A percentile compares a stretch with the other conserved stretches of the same genome.
phyloP scores from a whole-genome alignment of 2,888 invertebrate species.

The Eupithecia inturbata region DNA sequence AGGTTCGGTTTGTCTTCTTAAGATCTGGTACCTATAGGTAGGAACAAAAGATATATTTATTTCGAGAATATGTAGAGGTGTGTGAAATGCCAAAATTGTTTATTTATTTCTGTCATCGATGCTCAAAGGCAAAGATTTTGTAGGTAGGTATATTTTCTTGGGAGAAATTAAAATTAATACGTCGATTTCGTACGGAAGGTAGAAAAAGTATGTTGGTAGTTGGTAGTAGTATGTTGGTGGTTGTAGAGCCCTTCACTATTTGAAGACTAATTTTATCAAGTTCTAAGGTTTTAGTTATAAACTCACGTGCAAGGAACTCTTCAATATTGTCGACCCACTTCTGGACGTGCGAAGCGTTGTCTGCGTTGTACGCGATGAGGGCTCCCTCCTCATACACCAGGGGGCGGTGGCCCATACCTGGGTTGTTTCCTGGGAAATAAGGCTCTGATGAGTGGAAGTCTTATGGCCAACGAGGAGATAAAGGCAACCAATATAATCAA shows the following conservation, averaged over 20 bases:
- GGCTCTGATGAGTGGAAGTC: background rate
- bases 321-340: slow-evolving; percentile 85
- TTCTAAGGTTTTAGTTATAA: background rate
- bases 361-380: slow-evolving; percentile 85
- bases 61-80: no score
- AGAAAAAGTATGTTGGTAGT: background rate
- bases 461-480: no score
- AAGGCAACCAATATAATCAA: no score
- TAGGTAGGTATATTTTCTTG: no score
- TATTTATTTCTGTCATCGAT: no score
- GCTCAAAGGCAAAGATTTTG: no score
- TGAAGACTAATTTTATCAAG: background rate
- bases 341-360: slow-evolving; percentile 80
- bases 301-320: slow-evolving; percentile 86
- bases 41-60: no score
- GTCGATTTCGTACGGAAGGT: background rate
- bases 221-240: no score
- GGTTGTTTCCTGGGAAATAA: slow-evolving; percentile 73
- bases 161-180: no score
- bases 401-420: slow-evolving; percentile 88
- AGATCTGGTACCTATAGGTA: no score
- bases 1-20: background rate
- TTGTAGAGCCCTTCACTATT: background rate
- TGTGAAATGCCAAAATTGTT: no score
- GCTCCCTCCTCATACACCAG: slow-evolving; percentile 85